Percentiles rank a stretch among this genome's conserved stretches.
Evolutionary conservation across 2,797 vertebrate genomes (phyloP).

Genomic region (Sciurus vulgaris): DNA sequence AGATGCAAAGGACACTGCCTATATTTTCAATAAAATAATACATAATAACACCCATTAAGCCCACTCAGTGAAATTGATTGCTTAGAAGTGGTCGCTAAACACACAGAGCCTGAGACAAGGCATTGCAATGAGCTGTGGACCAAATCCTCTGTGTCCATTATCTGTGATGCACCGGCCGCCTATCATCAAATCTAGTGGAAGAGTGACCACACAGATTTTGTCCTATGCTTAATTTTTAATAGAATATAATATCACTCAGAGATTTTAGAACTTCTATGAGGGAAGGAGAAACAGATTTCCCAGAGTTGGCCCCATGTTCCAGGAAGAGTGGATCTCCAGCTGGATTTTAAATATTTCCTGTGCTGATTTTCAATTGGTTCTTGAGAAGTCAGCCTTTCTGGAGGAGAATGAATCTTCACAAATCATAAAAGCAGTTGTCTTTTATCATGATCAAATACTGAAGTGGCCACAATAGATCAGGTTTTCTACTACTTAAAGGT

Average conservation of each 20-base stretch:
- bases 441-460: neutral
- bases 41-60: conserved; percentile 63
- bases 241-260: neutral
- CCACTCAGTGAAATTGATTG: conserved; percentile 79
- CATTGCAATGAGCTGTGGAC: conserved; percentile 84
- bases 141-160: conserved; percentile 6
- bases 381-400: neutral
- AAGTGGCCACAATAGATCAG: neutral
- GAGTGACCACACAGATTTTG: neutral
- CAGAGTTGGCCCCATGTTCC: neutral
- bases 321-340: neutral
- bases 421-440: neutral
- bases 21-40: conserved; percentile 21
- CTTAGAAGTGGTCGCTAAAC: conserved; percentile 80
- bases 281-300: neutral
- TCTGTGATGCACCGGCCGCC: neutral
- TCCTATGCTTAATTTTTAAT: neutral
- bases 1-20: neutral
- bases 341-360: neutral
- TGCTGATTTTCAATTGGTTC: neutral
- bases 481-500: neutral
- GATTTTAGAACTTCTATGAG: neutral
- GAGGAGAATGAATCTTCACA: neutral
- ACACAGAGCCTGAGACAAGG: conserved; percentile 71
- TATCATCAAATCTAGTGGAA: neutral